Conservation (phyloP, 2,888 invertebrate species). For the Drosophila pegasa region DNA sequence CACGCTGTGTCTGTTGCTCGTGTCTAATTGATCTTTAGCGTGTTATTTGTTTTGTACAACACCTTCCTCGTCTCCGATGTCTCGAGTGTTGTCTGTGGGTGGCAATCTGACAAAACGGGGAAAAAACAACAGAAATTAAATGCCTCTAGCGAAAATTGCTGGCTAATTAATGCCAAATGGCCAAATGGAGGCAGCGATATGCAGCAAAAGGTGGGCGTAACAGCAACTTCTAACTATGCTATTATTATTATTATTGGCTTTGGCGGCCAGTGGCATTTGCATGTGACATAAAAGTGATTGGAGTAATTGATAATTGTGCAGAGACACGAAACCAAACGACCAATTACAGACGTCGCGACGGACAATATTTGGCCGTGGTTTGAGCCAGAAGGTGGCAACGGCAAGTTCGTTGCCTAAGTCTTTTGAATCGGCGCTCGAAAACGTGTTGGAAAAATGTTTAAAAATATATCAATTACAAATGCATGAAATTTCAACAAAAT, state of each 20-base stretch:
- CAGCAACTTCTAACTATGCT: slow-evolving; percentile 67
- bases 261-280: slow-evolving; percentile 69
- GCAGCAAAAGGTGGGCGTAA: slow-evolving; percentile 64
- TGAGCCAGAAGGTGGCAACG: slow-evolving; percentile 38
- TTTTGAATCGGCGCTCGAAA: slow-evolving; percentile 44
- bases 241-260: slow-evolving; percentile 69
- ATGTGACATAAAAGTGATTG: slow-evolving; percentile 80
- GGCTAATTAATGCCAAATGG: slow-evolving; percentile 76
- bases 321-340: slow-evolving; percentile 68
- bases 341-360: slow-evolving; percentile 57
- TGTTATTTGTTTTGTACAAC: slow-evolving; percentile 63
- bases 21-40: slow-evolving; percentile 68
- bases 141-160: slow-evolving; percentile 72
- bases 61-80: slow-evolving; percentile 57
- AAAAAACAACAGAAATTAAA: slow-evolving; percentile 63
- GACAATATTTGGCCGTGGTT: slow-evolving; percentile 37
- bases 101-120: slow-evolving; percentile 49
- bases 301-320: slow-evolving; percentile 77
- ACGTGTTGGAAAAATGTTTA: slow-evolving; percentile 5
- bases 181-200: slow-evolving; percentile 48
- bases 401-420: slow-evolving; percentile 68
- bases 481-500: slow-evolving; percentile 43
- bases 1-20: slow-evolving; percentile 58
- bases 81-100: slow-evolving; percentile 53
- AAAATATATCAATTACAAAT: slow-evolving; percentile 49